These are phyloP conservation scores for Pyrgus malvae DNA, from an alignment of 2,888 invertebrate genomes.

Conservation along the genomic window DNA sequence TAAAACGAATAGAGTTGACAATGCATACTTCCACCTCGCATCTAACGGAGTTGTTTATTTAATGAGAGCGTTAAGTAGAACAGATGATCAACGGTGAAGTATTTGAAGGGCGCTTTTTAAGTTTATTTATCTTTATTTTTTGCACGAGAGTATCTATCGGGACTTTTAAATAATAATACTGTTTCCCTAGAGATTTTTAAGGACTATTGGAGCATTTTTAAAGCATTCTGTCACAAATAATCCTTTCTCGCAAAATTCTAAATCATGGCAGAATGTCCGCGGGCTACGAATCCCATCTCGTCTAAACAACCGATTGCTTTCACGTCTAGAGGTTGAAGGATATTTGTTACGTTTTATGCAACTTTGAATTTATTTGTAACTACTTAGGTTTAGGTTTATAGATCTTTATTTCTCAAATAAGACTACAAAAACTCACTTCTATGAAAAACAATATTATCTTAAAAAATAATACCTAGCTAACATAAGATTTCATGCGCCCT, in stretches of 20 bases:
- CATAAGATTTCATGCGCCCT: too few relatives aligned
- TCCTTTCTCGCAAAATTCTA: not conserved
- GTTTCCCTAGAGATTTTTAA: not conserved
- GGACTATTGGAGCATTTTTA: too few relatives aligned
- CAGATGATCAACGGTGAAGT: not conserved
- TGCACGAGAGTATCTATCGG: not conserved
- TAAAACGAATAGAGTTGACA: constrained; percentile 27
- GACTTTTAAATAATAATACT: not conserved
- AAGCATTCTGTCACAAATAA: constrained; percentile 8
- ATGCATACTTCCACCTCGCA: not conserved
- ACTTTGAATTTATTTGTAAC: not conserved
- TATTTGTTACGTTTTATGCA: constrained; percentile 1
- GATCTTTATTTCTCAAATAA: too few relatives aligned
- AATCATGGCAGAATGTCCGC: not conserved
- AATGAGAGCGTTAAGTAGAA: constrained; percentile 11
- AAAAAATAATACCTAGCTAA: too few relatives aligned
- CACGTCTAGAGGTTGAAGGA: not conserved
- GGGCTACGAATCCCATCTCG: not conserved
- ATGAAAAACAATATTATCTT: too few relatives aligned
- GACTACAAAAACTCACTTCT: too few relatives aligned
- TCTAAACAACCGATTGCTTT: constrained; percentile 4
- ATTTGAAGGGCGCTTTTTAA: not conserved
- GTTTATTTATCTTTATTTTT: not conserved
- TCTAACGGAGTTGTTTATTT: constrained; percentile 13
- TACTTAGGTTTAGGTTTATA: too few relatives aligned